A percentile compares a stretch with the other conserved stretches of the same genome.
Evolutionary conservation across 2,113 vertebrate genomes (phyloP).

Genomic region (Oceanodroma tethys): DNA sequence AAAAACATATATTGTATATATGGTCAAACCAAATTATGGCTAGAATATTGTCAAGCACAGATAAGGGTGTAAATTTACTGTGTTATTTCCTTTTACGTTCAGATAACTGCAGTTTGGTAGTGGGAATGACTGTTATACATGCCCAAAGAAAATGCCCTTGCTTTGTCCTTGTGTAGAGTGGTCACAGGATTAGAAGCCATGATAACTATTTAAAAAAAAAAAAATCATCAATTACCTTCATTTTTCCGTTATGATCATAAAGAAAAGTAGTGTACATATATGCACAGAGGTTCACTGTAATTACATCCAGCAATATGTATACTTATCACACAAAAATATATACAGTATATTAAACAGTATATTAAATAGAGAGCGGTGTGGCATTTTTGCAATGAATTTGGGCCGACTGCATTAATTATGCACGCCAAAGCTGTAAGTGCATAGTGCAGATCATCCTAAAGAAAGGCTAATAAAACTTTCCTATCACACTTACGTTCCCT

Average conservation of each 20-base stretch:
- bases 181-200: not conserved
- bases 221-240: not conserved
- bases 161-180: not conserved
- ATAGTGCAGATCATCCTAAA: not conserved
- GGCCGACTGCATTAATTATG: not conserved
- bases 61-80: conserved; percentile 20
- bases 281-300: not conserved
- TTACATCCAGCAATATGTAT: not conserved
- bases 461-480: not conserved
- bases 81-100: not conserved
- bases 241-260: not conserved
- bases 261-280: not conserved
- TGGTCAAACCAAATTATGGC: conserved; percentile 15
- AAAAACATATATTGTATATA: conserved; percentile 62
- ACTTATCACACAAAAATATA: not conserved
- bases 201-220: not conserved
- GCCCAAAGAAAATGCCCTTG: not conserved
- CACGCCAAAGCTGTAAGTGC: not conserved
- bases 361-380: not conserved
- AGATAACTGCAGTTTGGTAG: not conserved
- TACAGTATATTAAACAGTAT: not conserved
- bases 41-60: conserved; percentile 37
- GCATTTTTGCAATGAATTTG: not conserved
- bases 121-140: not conserved
- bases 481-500: not conserved